phyloP scores from a whole-genome alignment of 2,888 invertebrate genomes.

The Scrobipalpa costella region DNA sequence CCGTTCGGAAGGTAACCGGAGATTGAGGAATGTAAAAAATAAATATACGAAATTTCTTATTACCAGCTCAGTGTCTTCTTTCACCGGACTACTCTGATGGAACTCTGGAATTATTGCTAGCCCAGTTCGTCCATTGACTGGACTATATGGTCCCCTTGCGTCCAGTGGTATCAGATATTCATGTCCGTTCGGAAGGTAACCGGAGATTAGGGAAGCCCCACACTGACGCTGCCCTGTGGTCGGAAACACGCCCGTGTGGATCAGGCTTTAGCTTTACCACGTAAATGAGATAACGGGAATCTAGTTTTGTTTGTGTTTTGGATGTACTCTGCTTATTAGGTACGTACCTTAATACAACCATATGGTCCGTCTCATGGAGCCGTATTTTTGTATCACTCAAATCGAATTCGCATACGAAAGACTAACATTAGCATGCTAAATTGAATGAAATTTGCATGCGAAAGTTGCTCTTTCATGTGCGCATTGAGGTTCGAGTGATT shows the following conservation, averaged over 20 bases:
- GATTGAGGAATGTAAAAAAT: too few relatives aligned
- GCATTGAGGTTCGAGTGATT: too few relatives aligned
- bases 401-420: too few relatives aligned
- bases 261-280: not conserved
- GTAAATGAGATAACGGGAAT: constrained; percentile 17
- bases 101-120: not conserved
- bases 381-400: too few relatives aligned
- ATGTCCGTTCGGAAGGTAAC: constrained; percentile 22
- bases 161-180: constrained; percentile 8
- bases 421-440: too few relatives aligned
- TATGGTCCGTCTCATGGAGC: too few relatives aligned
- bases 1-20: not conserved
- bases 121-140: not conserved
- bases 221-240: not conserved
- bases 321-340: too few relatives aligned
- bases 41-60: too few relatives aligned
- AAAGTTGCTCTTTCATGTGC: too few relatives aligned
- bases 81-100: not conserved
- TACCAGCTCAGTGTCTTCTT: not conserved
- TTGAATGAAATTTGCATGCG: too few relatives aligned
- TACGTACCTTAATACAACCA: too few relatives aligned
- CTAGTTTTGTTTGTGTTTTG: not conserved
- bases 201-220: constrained; percentile 22
- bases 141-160: not conserved
- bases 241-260: constrained; percentile 5